Evolutionary conservation across 2,797 vertebrate species (phyloP).

Genomic region (Fistularia commersonii): DNA sequence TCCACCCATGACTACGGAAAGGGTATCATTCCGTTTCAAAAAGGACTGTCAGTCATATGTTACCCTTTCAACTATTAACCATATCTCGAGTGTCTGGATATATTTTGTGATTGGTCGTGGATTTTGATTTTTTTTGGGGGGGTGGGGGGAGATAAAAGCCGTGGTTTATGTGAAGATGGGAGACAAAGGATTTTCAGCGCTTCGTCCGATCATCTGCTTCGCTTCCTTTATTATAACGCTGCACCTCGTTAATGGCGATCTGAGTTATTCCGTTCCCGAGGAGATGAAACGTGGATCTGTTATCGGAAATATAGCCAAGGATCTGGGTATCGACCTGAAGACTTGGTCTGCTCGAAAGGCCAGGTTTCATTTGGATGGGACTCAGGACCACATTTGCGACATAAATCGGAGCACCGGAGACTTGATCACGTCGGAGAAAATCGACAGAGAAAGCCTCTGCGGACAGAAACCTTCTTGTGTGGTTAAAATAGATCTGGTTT

Average conservation of each 20-base stretch:
- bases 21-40: too few relatives aligned
- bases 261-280: conserved; percentile 36
- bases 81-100: too few relatives aligned
- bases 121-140: background rate
- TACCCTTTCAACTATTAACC: too few relatives aligned
- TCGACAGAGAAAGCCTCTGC: conserved; percentile 70
- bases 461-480: conserved; percentile 40
- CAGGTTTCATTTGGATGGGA: conserved; percentile 10
- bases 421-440: conserved; percentile 45
- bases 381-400: conserved; percentile 12
- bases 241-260: conserved; percentile 9
- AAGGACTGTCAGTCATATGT: too few relatives aligned
- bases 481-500: conserved; percentile 49
- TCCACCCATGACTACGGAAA: too few relatives aligned
- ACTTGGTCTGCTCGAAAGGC: conserved; percentile 18
- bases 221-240: background rate
- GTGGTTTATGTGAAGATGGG: conserved; percentile 2
- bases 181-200: background rate
- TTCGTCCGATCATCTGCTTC: background rate
- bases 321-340: conserved; percentile 36
- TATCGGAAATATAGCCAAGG: too few relatives aligned
- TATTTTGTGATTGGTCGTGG: background rate
- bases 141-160: background rate
- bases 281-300: too few relatives aligned
- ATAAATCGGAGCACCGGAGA: conserved; percentile 35